These are phyloP conservation scores for Sebastes vulpes DNA, from an alignment of 2,797 vertebrate genomes.

Conservation along the genomic window DNA sequence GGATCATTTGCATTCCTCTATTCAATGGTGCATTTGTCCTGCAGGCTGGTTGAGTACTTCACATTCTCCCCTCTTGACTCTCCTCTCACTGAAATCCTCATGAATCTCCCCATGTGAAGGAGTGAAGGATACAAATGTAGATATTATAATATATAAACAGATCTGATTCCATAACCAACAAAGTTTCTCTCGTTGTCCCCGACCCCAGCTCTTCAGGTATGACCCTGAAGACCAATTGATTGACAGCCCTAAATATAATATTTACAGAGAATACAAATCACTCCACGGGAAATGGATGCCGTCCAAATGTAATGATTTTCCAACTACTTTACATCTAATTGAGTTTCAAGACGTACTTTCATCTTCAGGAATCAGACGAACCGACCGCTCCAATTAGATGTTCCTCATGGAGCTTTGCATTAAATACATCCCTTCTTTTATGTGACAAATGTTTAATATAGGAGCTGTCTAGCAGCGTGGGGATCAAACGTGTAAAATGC, in stretches of 20 bases:
- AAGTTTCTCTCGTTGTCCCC: background rate
- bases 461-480: background rate
- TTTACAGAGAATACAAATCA: background rate
- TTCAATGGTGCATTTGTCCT: slow-evolving; percentile 8
- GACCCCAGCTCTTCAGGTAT: slow-evolving; percentile 90
- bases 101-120: background rate
- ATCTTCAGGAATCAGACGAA: background rate
- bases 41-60: slow-evolving; percentile 1
- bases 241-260: background rate
- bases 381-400: background rate
- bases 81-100: background rate
- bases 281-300: background rate
- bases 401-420: background rate
- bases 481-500: background rate
- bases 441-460: background rate
- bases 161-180: background rate
- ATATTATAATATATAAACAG: background rate
- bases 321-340: background rate
- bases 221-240: slow-evolving; percentile 53
- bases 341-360: background rate
- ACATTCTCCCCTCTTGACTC: background rate
- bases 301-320: background rate
- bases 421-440: background rate
- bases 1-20: slow-evolving; percentile 28
- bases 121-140: background rate